A percentile compares a stretch with the other conserved stretches of the same genome.
These are phyloP conservation scores for Noctua janthina DNA, from an alignment of 2,888 invertebrate genomes.

Conservation along the genomic window DNA sequence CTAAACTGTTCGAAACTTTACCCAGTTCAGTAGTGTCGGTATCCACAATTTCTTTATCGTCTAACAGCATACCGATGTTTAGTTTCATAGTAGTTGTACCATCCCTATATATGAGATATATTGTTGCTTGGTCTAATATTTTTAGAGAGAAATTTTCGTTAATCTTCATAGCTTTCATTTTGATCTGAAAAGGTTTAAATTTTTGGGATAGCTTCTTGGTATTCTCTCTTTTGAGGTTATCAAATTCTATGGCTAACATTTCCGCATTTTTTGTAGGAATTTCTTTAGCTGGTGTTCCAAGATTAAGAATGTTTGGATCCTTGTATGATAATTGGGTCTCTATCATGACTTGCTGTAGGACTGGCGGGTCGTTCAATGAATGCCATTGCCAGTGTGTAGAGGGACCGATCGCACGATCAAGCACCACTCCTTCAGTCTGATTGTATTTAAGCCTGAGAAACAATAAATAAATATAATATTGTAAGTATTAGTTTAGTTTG, in stretches of 20 bases:
- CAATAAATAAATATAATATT: constrained; percentile 23
- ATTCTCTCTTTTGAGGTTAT: constrained; percentile 86
- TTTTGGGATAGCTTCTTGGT: constrained; percentile 81
- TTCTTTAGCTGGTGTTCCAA: constrained; percentile 64
- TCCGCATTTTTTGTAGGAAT: constrained; percentile 73
- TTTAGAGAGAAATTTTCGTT: constrained; percentile 85
- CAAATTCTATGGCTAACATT: constrained; percentile 86
- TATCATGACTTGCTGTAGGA: constrained; percentile 86
- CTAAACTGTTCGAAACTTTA: constrained; percentile 74
- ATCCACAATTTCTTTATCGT: constrained; percentile 87
- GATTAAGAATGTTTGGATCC: constrained; percentile 80
- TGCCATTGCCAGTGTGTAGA: constrained; percentile 88
- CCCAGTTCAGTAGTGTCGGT: constrained; percentile 81
- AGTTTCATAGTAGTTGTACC: constrained; percentile 83
- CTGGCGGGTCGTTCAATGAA: constrained; percentile 85
- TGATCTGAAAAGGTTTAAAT: constrained; percentile 86
- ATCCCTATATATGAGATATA: constrained; percentile 84
- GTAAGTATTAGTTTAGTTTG: background rate
- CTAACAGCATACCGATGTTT: constrained; percentile 87
- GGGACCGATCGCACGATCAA: constrained; percentile 84
- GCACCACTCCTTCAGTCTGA: constrained; percentile 85
- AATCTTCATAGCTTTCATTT: constrained; percentile 86
- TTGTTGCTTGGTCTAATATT: constrained; percentile 83
- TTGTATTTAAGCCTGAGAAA: constrained; percentile 84
- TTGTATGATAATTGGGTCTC: constrained; percentile 84